Conservation (phyloP, 2,797 vertebrate species). For the Mionectes olivaceus region DNA sequence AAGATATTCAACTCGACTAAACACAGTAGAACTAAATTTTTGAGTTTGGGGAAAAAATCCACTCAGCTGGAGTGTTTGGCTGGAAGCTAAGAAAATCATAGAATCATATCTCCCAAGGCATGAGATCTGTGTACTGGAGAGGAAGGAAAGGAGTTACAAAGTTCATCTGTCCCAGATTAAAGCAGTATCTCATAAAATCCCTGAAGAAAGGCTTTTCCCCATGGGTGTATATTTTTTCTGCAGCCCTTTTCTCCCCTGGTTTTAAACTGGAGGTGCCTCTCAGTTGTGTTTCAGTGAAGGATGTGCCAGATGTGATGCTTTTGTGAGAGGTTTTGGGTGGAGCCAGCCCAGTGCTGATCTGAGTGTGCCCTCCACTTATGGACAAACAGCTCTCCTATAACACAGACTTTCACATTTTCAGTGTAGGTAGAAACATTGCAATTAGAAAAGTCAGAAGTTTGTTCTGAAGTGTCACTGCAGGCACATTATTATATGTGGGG, state of each 20-base stretch:
- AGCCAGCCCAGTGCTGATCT: not conserved
- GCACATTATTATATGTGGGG: rapidly evolving
- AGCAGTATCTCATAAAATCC: not conserved
- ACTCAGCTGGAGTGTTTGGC: not conserved
- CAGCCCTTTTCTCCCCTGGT: rapidly evolving
- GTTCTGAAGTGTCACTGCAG: not conserved
- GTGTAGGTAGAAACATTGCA: not conserved
- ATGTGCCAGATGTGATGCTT: not conserved
- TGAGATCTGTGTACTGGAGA: not conserved
- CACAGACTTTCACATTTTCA: rapidly evolving
- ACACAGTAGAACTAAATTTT: not conserved
- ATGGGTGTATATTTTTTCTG: not conserved
- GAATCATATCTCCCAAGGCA: not conserved
- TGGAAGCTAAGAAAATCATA: not conserved
- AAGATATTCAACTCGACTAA: not conserved
- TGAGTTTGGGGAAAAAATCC: not conserved
- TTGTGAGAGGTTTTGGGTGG: not conserved
- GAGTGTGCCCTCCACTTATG: not conserved
- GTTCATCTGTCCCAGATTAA: not conserved
- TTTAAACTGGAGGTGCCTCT: not conserved
- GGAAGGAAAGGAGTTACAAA: not conserved
- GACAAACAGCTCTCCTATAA: not conserved
- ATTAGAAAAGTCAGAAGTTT: not conserved
- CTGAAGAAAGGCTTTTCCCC: not conserved
- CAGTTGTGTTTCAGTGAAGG: not conserved